Evolutionary conservation across 2,888 invertebrate genomes (phyloP), one percentile per base, ranked within the genome.

Genomic region (Coronaproctus castanopsis): DNA sequence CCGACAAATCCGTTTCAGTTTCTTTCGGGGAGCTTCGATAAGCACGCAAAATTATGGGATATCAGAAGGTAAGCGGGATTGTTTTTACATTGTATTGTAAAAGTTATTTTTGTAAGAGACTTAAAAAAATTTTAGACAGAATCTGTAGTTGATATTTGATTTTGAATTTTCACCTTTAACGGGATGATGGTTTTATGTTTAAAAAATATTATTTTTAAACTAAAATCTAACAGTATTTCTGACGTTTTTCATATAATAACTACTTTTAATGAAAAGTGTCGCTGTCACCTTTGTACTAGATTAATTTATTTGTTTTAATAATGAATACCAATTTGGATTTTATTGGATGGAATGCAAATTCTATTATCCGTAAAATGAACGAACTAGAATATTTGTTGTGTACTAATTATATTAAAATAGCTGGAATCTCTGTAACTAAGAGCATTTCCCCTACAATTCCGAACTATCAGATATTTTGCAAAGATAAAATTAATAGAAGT

Each of bases 41-140:
- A 83, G 64, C 76, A 84, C 62, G 82, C 93, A 62, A 97, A 97
- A 73, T 75, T 97, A 55, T 98, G 98, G 98, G 97, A 98, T 72
- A 83, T 83, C 2, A 79, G 95, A 70, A 91, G 87, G 87, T 87
- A 68, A 65, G 68, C 65, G 36, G 62, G 61, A 58, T 59, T 52
- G 21, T 14, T 22, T 21, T 14, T 19, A 20, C 14, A 1, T 19
- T 52, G 20, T 14, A n/a, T 8, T 52, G 20, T 14, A 19, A 14
- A 14, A 19, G 14, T 8, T 54, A 18, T 3, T 21, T 54, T 21
- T 3, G 22, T 18, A 54, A 8, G 54, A 23, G 19, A 2, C 21
- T 21, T 51, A 56, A 5, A 20, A 36, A 19, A 20, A 18, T 54
- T 54, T 1, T 20, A 14, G 20, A 20, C 49, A 22, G 3, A 23